Evolutionary conservation across 2,888 invertebrate genomes (phyloP), one percentile per base, ranked within the genome.

Genomic region (Nemotelus pantherinus): DNA sequence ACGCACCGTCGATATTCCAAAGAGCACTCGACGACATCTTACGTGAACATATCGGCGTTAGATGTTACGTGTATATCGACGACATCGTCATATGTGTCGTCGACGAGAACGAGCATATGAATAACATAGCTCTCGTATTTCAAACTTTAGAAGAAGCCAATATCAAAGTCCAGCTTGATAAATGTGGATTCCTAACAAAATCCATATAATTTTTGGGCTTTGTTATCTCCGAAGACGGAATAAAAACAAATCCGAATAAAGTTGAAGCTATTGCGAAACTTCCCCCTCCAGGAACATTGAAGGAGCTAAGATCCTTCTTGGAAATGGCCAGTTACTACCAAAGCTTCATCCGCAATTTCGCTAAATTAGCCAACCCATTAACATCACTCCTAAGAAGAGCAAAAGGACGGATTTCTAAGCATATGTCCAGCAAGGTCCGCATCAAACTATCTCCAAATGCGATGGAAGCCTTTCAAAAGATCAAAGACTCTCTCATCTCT

Each of bases 201-300:
- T 80, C 81, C 70, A 82, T 85, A 1, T 81, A 82, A 50, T 85
- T 82, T 77, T 79, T 86, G 43, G 85, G 85, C 2, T 84, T 84
- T 71, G 71, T 84, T 3, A 78, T 81, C 39, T 81, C 80, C 1
- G 77, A 77, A 10, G 81, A 81, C 0, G 83, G 81, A 10, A 80
- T 82, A 10, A 81, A 80, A 77, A 83, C 83, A 5, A 81, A 83
- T 70, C 81, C 72, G 41, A 43, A 70, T 10, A 75, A 76, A 63
- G 53, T 63, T 3, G 25, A 64, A 60, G 25, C 63, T 9, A 63
- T 63, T n/a, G 50, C 53, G 3, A 10, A 63, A 3, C 65, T 50
- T 50, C 64, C 63, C 43, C 25, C 64, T n/a, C 45, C 63, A 43
- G 7, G 6, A 5, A 57, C 72, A 3, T 25, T 57, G 45, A 68